A percentile compares a stretch with the other conserved stretches of the same genome.
These are phyloP conservation scores for Apeltes quadracus DNA, from an alignment of 2,113 vertebrate species.

Conservation along the genomic window DNA sequence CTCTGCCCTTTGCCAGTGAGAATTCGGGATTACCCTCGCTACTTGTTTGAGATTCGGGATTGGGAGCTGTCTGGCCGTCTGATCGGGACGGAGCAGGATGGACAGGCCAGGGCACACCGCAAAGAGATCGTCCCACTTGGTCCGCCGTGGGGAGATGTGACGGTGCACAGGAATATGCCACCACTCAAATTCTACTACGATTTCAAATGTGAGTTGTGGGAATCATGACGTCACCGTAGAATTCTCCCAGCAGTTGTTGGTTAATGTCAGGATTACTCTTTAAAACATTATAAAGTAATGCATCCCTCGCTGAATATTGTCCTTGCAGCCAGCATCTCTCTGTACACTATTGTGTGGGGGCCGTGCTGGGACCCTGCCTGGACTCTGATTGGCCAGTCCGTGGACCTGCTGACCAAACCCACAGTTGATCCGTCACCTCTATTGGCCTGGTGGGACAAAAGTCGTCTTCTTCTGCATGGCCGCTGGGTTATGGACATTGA, in stretches of 20 bases:
- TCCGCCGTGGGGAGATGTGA: constrained; percentile 89
- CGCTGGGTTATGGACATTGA: constrained; percentile 94
- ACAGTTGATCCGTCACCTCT: constrained; percentile 91
- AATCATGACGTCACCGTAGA: not conserved
- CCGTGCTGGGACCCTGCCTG: constrained; percentile 98
- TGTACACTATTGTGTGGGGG: constrained; percentile 97
- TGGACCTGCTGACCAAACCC: constrained; percentile 94
- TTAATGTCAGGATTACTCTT: not conserved
- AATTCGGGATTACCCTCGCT: constrained; percentile 96
- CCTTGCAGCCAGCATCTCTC: constrained; percentile 89
- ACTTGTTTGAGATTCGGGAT: constrained; percentile 95
- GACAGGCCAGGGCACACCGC: constrained; percentile 87
- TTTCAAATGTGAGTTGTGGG: constrained; percentile 86
- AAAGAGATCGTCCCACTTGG: constrained; percentile 87
- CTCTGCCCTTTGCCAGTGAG: constrained; percentile 76
- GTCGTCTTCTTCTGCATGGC: constrained; percentile 91
- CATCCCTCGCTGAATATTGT: not conserved
- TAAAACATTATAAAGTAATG: not conserved
- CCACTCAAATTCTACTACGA: constrained; percentile 97
- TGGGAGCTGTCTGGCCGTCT: constrained; percentile 91
- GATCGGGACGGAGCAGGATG: constrained; percentile 90
- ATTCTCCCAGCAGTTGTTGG: not conserved
- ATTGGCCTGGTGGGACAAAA: constrained; percentile 98
- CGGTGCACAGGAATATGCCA: constrained; percentile 92
- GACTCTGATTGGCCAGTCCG: constrained; percentile 93